A percentile compares a stretch with the other conserved stretches of the same genome.
These are phyloP conservation scores for Mirounga angustirostris DNA, from an alignment of 2,113 vertebrate species.

Conservation along the genomic window DNA sequence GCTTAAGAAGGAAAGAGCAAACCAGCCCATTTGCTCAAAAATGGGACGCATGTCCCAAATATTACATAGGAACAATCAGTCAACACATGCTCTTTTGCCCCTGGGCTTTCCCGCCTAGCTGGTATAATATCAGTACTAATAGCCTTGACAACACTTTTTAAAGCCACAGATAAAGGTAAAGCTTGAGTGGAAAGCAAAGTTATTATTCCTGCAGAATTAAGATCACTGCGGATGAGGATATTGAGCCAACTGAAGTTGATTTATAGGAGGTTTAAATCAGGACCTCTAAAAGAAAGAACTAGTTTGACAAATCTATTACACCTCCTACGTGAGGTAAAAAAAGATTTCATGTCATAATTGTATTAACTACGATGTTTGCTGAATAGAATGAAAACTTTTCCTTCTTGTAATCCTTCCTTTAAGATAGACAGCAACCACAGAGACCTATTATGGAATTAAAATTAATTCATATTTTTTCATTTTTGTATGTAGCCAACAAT, in stretches of 20 bases:
- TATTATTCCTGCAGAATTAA: slow-evolving; percentile 67
- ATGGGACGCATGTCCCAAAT: not conserved
- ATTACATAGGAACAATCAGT: not conserved
- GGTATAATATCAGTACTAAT: not conserved
- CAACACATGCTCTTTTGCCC: not conserved
- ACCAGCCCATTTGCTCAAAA: not conserved
- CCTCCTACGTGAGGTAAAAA: slow-evolving; percentile 78
- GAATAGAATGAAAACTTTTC: slow-evolving; percentile 79
- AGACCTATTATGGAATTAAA: slow-evolving; percentile 85
- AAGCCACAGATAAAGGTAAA: slow-evolving; percentile 71
- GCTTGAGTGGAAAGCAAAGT: slow-evolving; percentile 62
- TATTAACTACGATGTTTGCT: slow-evolving; percentile 76
- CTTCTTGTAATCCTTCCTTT: slow-evolving; percentile 78
- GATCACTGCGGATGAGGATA: slow-evolving; percentile 53
- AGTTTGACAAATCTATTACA: slow-evolving; percentile 82
- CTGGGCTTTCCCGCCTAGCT: not conserved
- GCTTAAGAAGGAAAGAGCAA: not conserved
- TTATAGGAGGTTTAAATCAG: slow-evolving; percentile 81
- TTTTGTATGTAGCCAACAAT: slow-evolving; percentile 80
- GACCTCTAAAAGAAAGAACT: slow-evolving; percentile 80
- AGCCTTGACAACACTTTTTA: slow-evolving; percentile 61
- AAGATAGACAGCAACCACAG: slow-evolving; percentile 73
- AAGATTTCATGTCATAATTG: slow-evolving; percentile 81
- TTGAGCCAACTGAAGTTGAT: slow-evolving; percentile 74
- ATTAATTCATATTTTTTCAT: slow-evolving; percentile 79